Evolutionary conservation across 2,888 invertebrate genomes (phyloP), one percentile per base, ranked within the genome.

Genomic region (Lymantria monacha): DNA sequence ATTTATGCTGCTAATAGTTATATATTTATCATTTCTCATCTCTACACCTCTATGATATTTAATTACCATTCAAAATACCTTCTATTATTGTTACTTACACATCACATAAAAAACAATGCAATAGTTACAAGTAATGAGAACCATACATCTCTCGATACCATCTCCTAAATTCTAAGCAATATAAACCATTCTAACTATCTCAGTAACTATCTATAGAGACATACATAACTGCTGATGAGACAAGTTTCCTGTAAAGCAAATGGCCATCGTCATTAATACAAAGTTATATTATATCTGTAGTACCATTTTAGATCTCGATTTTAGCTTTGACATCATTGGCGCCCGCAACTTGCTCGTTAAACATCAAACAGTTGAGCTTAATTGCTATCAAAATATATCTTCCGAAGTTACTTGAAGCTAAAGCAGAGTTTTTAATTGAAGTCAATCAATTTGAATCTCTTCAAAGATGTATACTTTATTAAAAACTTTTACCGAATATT

Each of bases 241-340:
- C 56, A 45, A 64, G 52, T 55, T 55, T 10, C 33, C 33, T 8
- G 33, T 41, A 33, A 33, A 47, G 49, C 45, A 46, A 57, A 51
- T 37, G 47, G 49, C 42, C 51, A 63, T 63, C 70, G 72, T 72
- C 75, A 78, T 80, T 77, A 76, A 66, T 69, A 63, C 62, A 57
- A 70, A 72, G 70, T 71, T 73, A 66, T 63, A 69, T 68, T 71
- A 69, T 69, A 74, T 79, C 79, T 70, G 38, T 38, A n/a, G 12
- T 38, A 10, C 38, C n/a, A 10, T 10, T 38, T 10, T 1, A n/a
- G 38, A 38, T n/a, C 38, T 38, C 12, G 38, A 38, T 38, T 38
- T n/a, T 7, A 38, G 38, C 38, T 12, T 38, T 38, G 12, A 38
- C 12, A 38, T 12, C 12, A 38, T 38, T n/a, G 38, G 38, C n/a